phyloP scores from a whole-genome alignment of 2,888 invertebrate genomes.

The Drosophila yooni region DNA sequence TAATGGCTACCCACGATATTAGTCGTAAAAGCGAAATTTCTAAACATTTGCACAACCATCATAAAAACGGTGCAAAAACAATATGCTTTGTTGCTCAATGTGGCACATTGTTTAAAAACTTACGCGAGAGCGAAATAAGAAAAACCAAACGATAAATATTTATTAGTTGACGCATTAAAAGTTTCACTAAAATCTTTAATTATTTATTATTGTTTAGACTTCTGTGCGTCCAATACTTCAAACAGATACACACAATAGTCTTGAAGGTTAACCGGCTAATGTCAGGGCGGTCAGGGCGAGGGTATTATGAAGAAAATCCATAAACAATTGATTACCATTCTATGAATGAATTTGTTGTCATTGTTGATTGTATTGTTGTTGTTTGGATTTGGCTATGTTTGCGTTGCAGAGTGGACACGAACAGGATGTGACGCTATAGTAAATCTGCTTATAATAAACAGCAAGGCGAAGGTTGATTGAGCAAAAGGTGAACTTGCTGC shows the following conservation, averaged over 20 bases:
- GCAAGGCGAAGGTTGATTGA: constrained; percentile 61
- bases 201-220: constrained; percentile 63
- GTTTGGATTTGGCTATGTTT: constrained; percentile 12
- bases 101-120: constrained; percentile 51
- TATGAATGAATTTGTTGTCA: constrained; percentile 40
- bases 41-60: constrained; percentile 44
- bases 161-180: constrained; percentile 58
- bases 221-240: not conserved
- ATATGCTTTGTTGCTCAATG: constrained; percentile 42
- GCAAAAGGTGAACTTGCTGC: constrained; percentile 54
- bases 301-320: constrained; percentile 5
- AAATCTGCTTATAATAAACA: constrained; percentile 69
- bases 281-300: constrained; percentile 64
- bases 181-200: constrained; percentile 36
- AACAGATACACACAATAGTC: constrained; percentile 21
- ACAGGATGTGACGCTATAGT: constrained; percentile 76
- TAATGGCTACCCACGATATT: constrained; percentile 39
- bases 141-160: constrained; percentile 65
- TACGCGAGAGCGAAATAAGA: constrained; percentile 3
- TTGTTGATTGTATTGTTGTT: constrained; percentile 12
- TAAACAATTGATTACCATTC: constrained; percentile 32
- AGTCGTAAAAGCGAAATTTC: constrained; percentile 39
- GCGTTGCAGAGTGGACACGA: constrained; percentile 21
- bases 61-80: constrained; percentile 46
- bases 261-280: constrained; percentile 63